A percentile compares a stretch with the other conserved stretches of the same genome.
Conservation (phyloP, 2,797 vertebrate species). For the Nyctalus aviator region DNA sequence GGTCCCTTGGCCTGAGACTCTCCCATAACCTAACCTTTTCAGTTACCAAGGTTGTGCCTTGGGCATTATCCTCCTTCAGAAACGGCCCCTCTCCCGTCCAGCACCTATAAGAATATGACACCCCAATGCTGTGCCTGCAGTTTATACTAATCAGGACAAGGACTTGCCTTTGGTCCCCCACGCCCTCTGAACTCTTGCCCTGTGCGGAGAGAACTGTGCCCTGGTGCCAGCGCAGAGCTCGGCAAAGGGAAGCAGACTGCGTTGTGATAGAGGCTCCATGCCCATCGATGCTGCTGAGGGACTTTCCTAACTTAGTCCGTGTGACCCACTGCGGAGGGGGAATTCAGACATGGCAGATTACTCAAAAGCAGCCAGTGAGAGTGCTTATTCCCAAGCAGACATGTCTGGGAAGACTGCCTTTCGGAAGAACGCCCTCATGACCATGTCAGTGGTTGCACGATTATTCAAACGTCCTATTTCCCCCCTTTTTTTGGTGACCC, state of each 20-base stretch:
- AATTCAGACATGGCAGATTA: not conserved
- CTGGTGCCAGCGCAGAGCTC: not conserved
- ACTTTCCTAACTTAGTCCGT: not conserved
- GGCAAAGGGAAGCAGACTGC: not conserved
- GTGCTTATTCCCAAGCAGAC: not conserved
- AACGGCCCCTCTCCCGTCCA: not conserved
- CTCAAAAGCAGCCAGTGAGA: not conserved
- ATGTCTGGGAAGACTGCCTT: conserved; percentile 13
- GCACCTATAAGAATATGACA: not conserved
- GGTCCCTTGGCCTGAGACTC: not conserved
- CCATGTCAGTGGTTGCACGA: not conserved
- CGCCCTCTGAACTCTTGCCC: not conserved
- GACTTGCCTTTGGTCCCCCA: not conserved
- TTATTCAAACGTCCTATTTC: not conserved
- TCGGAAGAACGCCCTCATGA: not conserved
- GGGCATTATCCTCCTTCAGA: not conserved
- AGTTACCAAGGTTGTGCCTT: not conserved
- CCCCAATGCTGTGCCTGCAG: not conserved
- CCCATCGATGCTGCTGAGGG: not conserved
- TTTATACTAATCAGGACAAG: not conserved
- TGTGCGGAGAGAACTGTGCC: not conserved
- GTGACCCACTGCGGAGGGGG: not conserved
- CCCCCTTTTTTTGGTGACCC: not conserved
- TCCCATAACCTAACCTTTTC: not conserved
- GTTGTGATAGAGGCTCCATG: not conserved